A percentile compares a stretch with the other conserved stretches of the same genome.
Evolutionary conservation across 2,888 invertebrate species (phyloP).

Genomic region (Megamerina dolium): DNA sequence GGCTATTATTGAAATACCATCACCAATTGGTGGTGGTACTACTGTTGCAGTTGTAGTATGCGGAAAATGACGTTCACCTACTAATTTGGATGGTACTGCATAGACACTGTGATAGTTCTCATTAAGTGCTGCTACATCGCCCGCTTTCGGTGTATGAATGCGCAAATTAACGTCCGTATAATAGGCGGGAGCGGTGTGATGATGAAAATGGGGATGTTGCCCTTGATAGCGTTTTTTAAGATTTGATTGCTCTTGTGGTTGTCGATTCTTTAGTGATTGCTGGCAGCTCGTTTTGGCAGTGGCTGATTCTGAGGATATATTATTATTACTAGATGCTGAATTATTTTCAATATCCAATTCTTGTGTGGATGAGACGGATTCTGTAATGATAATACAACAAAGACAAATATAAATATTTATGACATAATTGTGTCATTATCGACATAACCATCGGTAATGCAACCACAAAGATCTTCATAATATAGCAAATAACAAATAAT

Average conservation of each 20-base stretch:
- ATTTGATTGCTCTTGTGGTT: conserved; percentile 23
- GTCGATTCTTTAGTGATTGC: conserved; percentile 38
- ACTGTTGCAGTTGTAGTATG: conserved; percentile 36
- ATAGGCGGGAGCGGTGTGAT: conserved; percentile 42
- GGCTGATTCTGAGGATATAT: conserved; percentile 50
- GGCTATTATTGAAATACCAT: conserved; percentile 7
- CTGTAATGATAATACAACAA: conserved; percentile 1
- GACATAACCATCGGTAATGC: not conserved
- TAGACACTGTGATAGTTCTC: conserved; percentile 48
- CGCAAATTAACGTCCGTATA: conserved; percentile 43
- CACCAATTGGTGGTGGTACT: conserved; percentile 28
- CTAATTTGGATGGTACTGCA: conserved; percentile 41
- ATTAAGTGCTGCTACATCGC: conserved; percentile 37
- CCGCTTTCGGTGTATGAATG: conserved; percentile 41
- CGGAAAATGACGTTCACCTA: conserved; percentile 40
- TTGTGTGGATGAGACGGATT: conserved; percentile 7
- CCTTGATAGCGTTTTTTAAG: conserved; percentile 38
- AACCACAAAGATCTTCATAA: not conserved
- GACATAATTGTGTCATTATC: not conserved
- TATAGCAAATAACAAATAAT: not conserved
- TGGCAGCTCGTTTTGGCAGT: conserved; percentile 52
- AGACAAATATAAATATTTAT: not conserved
- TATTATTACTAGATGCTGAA: conserved; percentile 10
- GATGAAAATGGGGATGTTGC: conserved; percentile 43
- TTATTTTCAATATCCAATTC: conserved; percentile 8